Evolutionary conservation across 2,888 invertebrate species (phyloP).

Genomic region (Heliconius aoede): DNA sequence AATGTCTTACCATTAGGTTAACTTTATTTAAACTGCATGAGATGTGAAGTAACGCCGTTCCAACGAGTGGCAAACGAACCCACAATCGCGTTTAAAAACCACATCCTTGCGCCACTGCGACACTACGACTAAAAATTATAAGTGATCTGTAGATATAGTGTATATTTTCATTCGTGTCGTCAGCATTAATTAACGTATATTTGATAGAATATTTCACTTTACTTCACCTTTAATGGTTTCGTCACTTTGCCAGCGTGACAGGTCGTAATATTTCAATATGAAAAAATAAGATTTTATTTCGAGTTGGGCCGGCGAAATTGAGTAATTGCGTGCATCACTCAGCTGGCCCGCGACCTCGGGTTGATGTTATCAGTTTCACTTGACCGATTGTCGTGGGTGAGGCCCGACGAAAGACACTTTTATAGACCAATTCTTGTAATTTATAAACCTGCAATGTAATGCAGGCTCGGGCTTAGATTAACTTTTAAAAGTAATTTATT

Average conservation of each 20-base stretch:
- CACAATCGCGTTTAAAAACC: neutral
- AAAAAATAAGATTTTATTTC: conserved; percentile 47
- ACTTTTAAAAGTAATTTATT: neutral
- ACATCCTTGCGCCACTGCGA: no score
- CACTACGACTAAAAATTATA: neutral
- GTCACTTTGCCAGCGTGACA: conserved; percentile 45
- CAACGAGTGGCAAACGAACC: no score
- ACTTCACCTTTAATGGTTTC: conserved; percentile 46
- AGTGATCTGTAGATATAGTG: no score
- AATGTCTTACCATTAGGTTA: neutral
- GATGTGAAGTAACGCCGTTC: no score
- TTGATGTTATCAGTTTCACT: conserved; percentile 50
- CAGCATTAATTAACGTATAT: neutral
- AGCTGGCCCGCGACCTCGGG: conserved; percentile 47
- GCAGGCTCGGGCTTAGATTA: neutral
- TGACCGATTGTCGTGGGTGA: conserved; percentile 48
- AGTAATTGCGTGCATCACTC: conserved; percentile 54
- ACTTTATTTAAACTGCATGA: neutral
- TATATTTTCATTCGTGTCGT: neutral
- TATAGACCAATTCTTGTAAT: conserved; percentile 45
- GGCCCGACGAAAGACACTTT: conserved; percentile 51
- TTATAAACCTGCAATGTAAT: conserved; percentile 30
- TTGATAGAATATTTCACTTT: conserved; percentile 19
- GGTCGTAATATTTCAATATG: conserved; percentile 46
- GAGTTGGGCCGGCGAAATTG: conserved; percentile 49